Evolutionary conservation across 2,797 vertebrate genomes (phyloP), one percentile per base, ranked within the genome.

Genomic region (Fringilla coelebs): DNA sequence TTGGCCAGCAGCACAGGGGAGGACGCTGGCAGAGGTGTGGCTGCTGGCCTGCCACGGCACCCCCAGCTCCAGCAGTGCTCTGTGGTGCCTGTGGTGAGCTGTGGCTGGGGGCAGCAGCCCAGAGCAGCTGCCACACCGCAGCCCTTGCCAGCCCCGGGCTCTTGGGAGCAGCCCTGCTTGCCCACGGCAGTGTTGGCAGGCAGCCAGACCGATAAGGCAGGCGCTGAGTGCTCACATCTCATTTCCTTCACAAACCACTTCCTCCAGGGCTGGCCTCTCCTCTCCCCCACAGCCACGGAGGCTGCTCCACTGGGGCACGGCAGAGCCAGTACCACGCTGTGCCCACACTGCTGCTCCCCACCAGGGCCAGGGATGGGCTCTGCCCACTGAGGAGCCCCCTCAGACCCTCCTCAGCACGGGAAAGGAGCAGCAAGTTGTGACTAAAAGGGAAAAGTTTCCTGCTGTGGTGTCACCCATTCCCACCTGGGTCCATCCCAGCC

Each of bases 241-340:
- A 31, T 86, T 91, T 89, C 84, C 94, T 76, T 68, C 25, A 3
- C 3, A 92, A 82, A 83, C 85, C 57, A 4, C 92, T 94, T 90
- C 92, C 90, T 91, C 81, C 77, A 60, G 62, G 3, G 0, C 55
- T 28, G 3, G 62, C 51, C n/a, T 65, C 70, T n/a, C 29, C 48
- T 34, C 55, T 34, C 15, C 55, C n/a, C 55, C 22, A 7, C 55
- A 17, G 48, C 49, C 13, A 3, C 26, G 3, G 7, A 3, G 36
- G 45, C 58, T 6, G 51, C 32, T 31, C 29, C 18, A 1, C 3
- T 10, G 17, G 32, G 3, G n/a, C 66, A 73, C 15, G 1, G 2
- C 15, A 3, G 67, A 16, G 72, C 29, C 31, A 1, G 28, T 29
- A 18, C 36, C 1, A 1, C 24, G 38, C 68, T 1, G 24, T 32